Evolutionary conservation across 2,797 vertebrate species (phyloP).

Genomic region (Ptychadena robeensis): DNA sequence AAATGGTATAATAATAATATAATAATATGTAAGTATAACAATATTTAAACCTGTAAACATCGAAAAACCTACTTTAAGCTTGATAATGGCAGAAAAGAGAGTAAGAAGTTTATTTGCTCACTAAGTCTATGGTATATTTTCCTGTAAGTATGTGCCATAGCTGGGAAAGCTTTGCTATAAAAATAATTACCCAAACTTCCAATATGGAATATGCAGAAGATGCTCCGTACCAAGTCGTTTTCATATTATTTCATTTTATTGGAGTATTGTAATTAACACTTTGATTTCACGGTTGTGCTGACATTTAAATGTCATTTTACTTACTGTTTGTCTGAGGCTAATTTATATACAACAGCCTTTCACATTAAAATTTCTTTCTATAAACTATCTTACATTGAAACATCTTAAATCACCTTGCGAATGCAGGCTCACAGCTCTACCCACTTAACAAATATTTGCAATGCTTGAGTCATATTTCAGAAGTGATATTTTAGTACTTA

Average conservation of each 20-base stretch:
- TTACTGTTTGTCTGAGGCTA: background rate
- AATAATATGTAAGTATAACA: too few relatives aligned
- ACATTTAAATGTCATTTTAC: constrained; percentile 6
- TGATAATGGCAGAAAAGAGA: too few relatives aligned
- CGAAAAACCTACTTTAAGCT: too few relatives aligned
- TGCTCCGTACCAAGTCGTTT: background rate
- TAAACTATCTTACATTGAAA: constrained; percentile 3
- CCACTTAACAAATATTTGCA: constrained; percentile 74
- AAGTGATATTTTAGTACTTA: constrained; percentile 61
- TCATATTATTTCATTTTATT: background rate
- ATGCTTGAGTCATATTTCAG: constrained; percentile 36
- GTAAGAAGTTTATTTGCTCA: too few relatives aligned
- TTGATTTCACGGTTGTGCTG: background rate
- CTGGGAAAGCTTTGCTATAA: background rate
- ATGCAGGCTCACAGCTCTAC: constrained; percentile 55
- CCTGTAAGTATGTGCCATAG: background rate
- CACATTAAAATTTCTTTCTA: background rate
- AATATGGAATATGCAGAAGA: background rate
- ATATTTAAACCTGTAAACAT: too few relatives aligned
- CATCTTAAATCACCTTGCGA: constrained; percentile 18
- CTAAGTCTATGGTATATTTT: background rate
- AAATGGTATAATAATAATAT: too few relatives aligned
- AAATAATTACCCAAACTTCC: background rate
- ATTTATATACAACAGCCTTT: background rate
- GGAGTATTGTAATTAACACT: background rate